These are phyloP conservation scores for Phaetusa simplex DNA, from an alignment of 2,113 vertebrate species.

Conservation along the genomic window DNA sequence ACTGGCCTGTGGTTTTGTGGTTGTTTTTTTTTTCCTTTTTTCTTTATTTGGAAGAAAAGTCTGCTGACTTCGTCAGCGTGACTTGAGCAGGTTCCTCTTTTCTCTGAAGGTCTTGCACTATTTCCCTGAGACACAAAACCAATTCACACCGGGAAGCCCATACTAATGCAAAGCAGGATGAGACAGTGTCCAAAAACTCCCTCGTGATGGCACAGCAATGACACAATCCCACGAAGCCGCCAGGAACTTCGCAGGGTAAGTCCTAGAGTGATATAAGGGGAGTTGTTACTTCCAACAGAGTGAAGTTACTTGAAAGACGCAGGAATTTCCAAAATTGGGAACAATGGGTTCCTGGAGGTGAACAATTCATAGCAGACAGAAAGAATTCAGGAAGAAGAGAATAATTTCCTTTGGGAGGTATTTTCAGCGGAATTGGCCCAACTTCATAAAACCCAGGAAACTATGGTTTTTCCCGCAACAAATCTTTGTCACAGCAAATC, in stretches of 20 bases:
- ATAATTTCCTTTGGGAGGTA: not conserved
- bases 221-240: not conserved
- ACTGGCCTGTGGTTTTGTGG: not conserved
- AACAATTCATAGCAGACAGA: not conserved
- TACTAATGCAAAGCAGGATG: not conserved
- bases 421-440: slow-evolving; percentile 2
- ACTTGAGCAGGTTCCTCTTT: slow-evolving; percentile 5
- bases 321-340: not conserved
- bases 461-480: not conserved
- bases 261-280: not conserved
- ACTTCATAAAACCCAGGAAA: slow-evolving; percentile 7
- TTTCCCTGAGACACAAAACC: not conserved
- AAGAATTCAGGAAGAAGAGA: not conserved
- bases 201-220: not conserved
- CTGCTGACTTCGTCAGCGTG: not conserved
- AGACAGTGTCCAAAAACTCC: not conserved
- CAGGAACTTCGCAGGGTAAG: not conserved
- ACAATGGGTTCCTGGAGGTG: not conserved
- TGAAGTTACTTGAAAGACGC: not conserved
- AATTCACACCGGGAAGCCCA: not conserved
- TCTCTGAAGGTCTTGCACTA: not conserved
- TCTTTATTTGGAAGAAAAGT: not conserved
- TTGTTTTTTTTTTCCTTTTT: rapidly evolving
- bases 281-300: not conserved
- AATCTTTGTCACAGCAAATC: not conserved